Base-by-base conservation (phyloP, 1,140 invertebrate species). In the Wasmannia auropunctata region DNA sequence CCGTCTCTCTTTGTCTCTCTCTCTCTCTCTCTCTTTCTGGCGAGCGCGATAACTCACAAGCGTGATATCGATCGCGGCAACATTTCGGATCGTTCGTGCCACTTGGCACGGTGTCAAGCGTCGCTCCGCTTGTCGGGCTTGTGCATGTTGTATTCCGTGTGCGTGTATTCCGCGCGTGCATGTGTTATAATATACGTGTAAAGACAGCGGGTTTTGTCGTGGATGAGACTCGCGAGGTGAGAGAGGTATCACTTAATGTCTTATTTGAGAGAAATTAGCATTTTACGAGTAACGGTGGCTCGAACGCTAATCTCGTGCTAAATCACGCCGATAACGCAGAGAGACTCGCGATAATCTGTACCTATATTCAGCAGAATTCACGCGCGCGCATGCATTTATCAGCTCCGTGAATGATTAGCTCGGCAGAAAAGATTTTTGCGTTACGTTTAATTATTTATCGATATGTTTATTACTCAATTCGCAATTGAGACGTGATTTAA, bases 61-160 rank as follows among this genome's bases (percentile, higher is more conserved):
- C 62, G 49, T 37, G 56, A 83, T 79, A 87, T 88, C 86, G 87
- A 88, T 79, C 80, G 51, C 70, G 63, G 51, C 70, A 70, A 87
- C 87, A 51, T 86, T 88, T 88, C 54, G 75, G 60, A 85, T 80
- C 75, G 60, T 85, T 86, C 87, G 90, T 91, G 88, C 89, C 85
- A 91, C 87, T 93, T 93, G 91, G 91, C 92, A 67, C 49, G 54
- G 83, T 76, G 84, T 90, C 92, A 92, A 91, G 83, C 76, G 10
- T 51, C 72, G 25, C 28, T 31, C 10, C 14, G 63, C n/a, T 22
- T 5, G 37, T 28, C 4, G 16, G 22, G n/a, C n/a, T n/a, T 40
- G 16, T 40, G 43, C n/a, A n/a, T n/a, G n/a, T n/a, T 6, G 67
- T 22, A 14, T n/a, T n/a, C n/a, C 54, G 10, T 14, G 11, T 28